Base-by-base conservation (phyloP, 2,888 invertebrate genomes). In the Rhingia rostrata region DNA sequence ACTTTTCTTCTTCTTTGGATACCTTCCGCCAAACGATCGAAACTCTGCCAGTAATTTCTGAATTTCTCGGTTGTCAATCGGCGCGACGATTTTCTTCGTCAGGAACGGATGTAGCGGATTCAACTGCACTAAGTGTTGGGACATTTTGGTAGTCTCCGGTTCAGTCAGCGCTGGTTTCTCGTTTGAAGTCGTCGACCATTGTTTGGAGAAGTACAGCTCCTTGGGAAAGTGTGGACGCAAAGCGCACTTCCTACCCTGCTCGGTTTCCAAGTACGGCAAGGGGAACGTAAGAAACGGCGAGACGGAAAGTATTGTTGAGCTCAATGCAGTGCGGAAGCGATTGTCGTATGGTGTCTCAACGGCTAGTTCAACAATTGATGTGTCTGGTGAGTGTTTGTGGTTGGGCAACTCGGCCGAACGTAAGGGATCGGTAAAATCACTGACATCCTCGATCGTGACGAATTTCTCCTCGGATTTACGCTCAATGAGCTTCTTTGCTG, bases 211-310 rank as follows among this genome's bases (percentile, higher is more conserved):
- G 89, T 94, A 97, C 5, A 96, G 93, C 87, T 95, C 94, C 14
- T 93, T 92, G 0, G 96, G 95, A 86, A 97, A 96, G 89, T 94
- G 96, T 60, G 92, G 92, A 14, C 97, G 93, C 61, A 97, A 91
- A 39, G 93, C 92, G 88, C 97, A 97, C 87, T 94, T 94, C 51
- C 95, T 93, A 0, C 97, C 98, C 9, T 92, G 93, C 89, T 97
- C 97, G 0, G 97, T 96, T 92, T 97, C 97, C 86, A 98, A 91
- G 92, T 95, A 97, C 0, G 99, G 99, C 70, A 97, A 93, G 0
- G 96, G 94, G 88, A 96, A 96, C 74, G 95, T 94, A 9, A 98
- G 93, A 90, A 95, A 96, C 0, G 99, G 98, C 0, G 98, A 98
- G 84, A 96, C 94, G 0, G 97, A 97, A 3, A 97, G 91, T 58